Evolutionary conservation across 2,888 invertebrate species (phyloP), one percentile per base, ranked within the genome.

Genomic region (Drosophila ustulata): DNA sequence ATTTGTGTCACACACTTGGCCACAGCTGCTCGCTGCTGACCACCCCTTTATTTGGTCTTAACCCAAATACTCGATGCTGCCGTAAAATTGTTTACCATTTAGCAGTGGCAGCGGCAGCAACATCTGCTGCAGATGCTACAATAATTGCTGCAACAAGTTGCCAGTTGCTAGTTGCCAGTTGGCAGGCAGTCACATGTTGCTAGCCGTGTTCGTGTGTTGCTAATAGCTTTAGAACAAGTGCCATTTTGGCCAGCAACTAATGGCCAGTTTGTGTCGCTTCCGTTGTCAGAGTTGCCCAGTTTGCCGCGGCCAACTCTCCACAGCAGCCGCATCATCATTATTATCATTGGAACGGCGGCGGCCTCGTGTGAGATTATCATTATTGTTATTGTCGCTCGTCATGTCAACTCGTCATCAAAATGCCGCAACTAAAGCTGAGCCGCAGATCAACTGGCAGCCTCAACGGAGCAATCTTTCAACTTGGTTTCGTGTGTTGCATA

Each of bases 1-100:
- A 85, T 83, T 80, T 85, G 87, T 86, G 85, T 72, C 55, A 55
- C 62, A 55, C 62, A 55, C 55, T 47, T 76, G 76, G 66, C 71
- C 53, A 51, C 18, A 18, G 18, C 18, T 18, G 56, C 56, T 53
- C 53, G 52, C 53, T 30, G 23, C 59, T 78, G 83, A 71, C 88
- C 84, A 87, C 84, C 87, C 86, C 86, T 86, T 88, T 86, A 89
- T 86, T 86, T 86, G 86, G 86, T 87, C 87, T 87, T 86, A 86
- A 86, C 86, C 89, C 82, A 86, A 86, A 86, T 86, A 86, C 87
- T 88, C 67, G 28, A 59, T 65, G 75, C 71, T 63, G 72, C 56
- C 45, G 70, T 55, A 74, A 81, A 84, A 84, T 88, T 85, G 88
- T 82, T 88, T 80, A 80, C 88, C 86, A 84, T 85, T 88, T 82